Percentiles rank a stretch among this genome's conserved stretches.
Conservation (phyloP, 2,888 invertebrate genomes). For the Elgonia sp. region DNA sequence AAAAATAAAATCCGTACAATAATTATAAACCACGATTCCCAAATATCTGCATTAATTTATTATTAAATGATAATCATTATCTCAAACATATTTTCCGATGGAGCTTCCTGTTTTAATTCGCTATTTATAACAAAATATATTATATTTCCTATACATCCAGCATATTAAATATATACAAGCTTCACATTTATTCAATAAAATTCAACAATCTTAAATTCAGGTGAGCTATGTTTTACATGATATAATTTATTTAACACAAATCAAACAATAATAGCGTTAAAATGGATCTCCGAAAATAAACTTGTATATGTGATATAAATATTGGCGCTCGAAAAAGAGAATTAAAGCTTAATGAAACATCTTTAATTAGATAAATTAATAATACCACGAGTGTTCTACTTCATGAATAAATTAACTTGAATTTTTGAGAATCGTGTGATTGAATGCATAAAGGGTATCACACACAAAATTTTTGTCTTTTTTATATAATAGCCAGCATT, state of each 20-base stretch:
- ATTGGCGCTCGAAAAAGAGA: background rate
- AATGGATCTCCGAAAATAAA: conserved; percentile 34
- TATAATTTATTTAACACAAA: conserved; percentile 32
- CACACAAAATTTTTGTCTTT: background rate
- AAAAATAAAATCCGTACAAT: conserved; percentile 22
- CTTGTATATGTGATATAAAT: conserved; percentile 12
- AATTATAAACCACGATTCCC: conserved; percentile 48
- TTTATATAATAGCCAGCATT: conserved; percentile 1
- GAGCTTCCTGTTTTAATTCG: conserved; percentile 35
- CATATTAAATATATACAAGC: too few species aligned
- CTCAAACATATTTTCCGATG: conserved; percentile 15
- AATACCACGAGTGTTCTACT: background rate
- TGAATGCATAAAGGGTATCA: conserved; percentile 39
- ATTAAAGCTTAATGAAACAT: conserved; percentile 9
- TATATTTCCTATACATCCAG: background rate
- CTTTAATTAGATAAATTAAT: conserved; percentile 19
- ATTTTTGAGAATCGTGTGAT: conserved; percentile 37
- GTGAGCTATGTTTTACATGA: background rate
- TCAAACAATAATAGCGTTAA: conserved; percentile 3
- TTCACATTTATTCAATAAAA: conserved; percentile 27
- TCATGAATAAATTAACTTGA: conserved; percentile 30
- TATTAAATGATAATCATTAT: conserved; percentile 21
- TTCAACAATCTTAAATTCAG: conserved; percentile 32
- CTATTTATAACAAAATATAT: background rate
- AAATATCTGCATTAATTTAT: conserved; percentile 54